A percentile compares a stretch with the other conserved stretches of the same genome.
Evolutionary conservation across 1,140 invertebrate species (phyloP).

Genomic region (Bursaphelenchus mucronatus): DNA sequence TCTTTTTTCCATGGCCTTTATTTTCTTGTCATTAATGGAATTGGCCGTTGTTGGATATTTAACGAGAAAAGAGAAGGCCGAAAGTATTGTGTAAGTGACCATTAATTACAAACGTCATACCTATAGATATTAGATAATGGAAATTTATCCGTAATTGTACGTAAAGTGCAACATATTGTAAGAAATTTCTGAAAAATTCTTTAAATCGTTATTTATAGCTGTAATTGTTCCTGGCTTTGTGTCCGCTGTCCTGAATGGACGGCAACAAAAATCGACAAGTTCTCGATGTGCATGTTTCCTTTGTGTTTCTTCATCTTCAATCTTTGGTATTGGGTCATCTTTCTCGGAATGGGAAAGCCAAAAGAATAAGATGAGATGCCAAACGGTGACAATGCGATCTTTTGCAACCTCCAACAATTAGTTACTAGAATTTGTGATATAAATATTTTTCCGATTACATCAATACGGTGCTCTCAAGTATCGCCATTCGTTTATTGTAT

Average conservation of each 20-base stretch:
- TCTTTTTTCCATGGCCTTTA: conserved; percentile 49
- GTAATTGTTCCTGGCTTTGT: conserved; percentile 54
- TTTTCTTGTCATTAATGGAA: conserved; percentile 43
- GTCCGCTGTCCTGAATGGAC: conserved; percentile 54
- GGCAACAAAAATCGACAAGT: conserved; percentile 55
- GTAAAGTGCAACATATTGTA: no score
- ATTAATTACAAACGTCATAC: background rate
- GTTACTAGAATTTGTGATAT: no score
- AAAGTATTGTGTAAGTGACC: conserved; percentile 24
- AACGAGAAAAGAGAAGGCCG: conserved; percentile 36
- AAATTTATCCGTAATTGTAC: no score
- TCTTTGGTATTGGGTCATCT: conserved; percentile 60
- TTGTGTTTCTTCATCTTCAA: conserved; percentile 54
- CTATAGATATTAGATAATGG: background rate
- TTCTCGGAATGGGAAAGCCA: conserved; percentile 36
- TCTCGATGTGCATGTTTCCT: conserved; percentile 55
- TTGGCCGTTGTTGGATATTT: conserved; percentile 57
- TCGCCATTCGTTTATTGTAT: no score
- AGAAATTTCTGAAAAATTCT: no score
- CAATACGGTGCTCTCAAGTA: no score
- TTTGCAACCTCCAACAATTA: no score
- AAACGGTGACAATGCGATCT: no score
- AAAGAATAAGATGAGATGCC: no score
- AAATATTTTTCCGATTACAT: no score
- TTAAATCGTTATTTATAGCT: conserved; percentile 35